These are phyloP conservation scores for Panorpa germanica DNA, from an alignment of 2,888 invertebrate species.

Conservation along the genomic window DNA sequence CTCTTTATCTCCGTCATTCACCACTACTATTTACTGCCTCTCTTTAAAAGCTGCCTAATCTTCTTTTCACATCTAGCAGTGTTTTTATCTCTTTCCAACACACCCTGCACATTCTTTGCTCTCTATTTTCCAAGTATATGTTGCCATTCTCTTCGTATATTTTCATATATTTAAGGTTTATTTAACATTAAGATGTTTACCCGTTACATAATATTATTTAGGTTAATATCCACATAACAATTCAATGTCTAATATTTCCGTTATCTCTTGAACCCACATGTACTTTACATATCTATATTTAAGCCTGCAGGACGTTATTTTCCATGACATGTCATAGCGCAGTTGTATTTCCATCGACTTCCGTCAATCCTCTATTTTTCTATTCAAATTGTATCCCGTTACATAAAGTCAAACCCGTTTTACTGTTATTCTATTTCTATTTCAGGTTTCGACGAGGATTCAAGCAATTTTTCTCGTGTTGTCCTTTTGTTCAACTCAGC, in stretches of 20 bases:
- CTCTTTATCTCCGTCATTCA: too few relatives aligned
- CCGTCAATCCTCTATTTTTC: too few relatives aligned
- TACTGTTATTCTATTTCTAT: conserved; percentile 12
- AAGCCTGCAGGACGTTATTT: neutral
- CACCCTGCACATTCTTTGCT: too few relatives aligned
- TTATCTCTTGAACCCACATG: neutral
- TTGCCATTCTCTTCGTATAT: too few relatives aligned
- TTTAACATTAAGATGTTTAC: too few relatives aligned
- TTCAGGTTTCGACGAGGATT: conserved; percentile 82
- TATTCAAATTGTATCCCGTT: neutral
- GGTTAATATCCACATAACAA: neutral
- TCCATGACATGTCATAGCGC: neutral
- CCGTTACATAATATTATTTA: too few relatives aligned
- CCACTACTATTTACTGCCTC: too few relatives aligned
- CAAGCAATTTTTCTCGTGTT: conserved; percentile 80
- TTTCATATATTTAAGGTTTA: too few relatives aligned
- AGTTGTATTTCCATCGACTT: neutral
- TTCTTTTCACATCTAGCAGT: too few relatives aligned
- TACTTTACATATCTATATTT: neutral
- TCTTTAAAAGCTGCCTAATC: too few relatives aligned
- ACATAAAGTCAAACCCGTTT: conserved; percentile 5
- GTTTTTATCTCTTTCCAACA: too few relatives aligned
- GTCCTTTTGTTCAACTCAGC: conserved; percentile 53
- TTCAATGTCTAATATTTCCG: neutral
- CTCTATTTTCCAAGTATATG: too few relatives aligned